Conservation (phyloP, 1,140 invertebrate species). For the Steinernema khuongi region DNA sequence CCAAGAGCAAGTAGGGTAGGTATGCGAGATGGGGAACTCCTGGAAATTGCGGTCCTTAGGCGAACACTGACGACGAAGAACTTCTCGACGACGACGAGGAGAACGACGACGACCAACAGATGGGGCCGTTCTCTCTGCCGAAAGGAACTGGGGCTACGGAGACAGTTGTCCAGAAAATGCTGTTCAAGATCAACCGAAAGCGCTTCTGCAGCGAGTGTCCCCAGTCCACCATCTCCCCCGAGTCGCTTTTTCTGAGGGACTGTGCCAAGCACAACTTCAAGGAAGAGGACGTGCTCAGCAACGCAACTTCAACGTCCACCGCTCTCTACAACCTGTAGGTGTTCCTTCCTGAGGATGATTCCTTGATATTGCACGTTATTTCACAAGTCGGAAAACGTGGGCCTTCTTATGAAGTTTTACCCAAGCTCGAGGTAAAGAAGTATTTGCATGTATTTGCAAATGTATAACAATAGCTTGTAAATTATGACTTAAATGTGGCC, state of each 20-base stretch:
- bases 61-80: constrained; percentile 11
- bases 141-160: background rate
- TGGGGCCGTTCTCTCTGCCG: background rate
- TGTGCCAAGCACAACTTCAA: background rate
- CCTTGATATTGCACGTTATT: too few species aligned
- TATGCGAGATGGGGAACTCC: too few species aligned
- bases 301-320: background rate
- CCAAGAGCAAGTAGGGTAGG: background rate
- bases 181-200: background rate
- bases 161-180: background rate
- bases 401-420: too few species aligned
- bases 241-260: background rate
- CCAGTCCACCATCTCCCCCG: background rate
- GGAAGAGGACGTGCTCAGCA: background rate
- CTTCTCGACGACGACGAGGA: background rate
- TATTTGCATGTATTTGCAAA: too few species aligned
- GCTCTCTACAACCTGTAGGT: too few species aligned
- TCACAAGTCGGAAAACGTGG: too few species aligned
- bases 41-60: too few species aligned
- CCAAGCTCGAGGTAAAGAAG: too few species aligned
- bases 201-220: constrained; percentile 7
- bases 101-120: background rate
- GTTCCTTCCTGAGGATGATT: too few species aligned
- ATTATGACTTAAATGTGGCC: too few species aligned
- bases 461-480: too few species aligned